Base-by-base conservation (phyloP, 64 coral and sea anemone species). In the Acropora yongei region DNA sequence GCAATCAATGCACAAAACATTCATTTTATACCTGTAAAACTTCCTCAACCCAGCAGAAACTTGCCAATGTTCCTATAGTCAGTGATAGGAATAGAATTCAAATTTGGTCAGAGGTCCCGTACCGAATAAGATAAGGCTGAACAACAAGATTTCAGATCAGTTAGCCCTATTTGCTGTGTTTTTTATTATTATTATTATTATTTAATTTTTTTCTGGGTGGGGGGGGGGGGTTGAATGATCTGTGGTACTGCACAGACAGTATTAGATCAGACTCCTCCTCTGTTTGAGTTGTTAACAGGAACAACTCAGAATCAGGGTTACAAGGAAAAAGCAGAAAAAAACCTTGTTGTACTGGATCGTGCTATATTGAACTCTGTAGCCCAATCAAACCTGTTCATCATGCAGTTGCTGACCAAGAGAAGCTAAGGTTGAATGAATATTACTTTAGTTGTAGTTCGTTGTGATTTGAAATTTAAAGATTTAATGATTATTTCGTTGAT, bases 341-440 rank as follows among this genome's bases (percentile, higher is more conserved):
- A 30, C 30, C 30, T 30, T 41, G 55, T 82, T 7, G 50, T 74
- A 18, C 44, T 44, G 50, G 78, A 94, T 58, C 79, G 7, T 8
- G 30, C 5, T 39, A 89, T 84, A 83, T 72, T 89, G 79, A 82
- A 82, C 67, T 83, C 86, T 71, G 80, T 83, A 11, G 92, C 86
- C 9, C 84, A 93, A 73, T 88, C 92, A 18, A 94, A 89, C 69
- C 53, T 94, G 78, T 49, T 94, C 4, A 83, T 89, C 20, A 88
- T 84, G 78, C 86, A 94, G 86, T 55, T 89, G 86, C 76, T 89
- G 55, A 50, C 86, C 40, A 93, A 51, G 55, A 68, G 88, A 10
- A 68, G 10, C 46, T 16, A 93, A 72, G 80, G 51, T 75, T 76
- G 41, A 92, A 6, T 48, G 53, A 51, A 58, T 18, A 47, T 86